Conservation (phyloP, 2,113 vertebrate species). For the Phylloscopus whistleri region DNA sequence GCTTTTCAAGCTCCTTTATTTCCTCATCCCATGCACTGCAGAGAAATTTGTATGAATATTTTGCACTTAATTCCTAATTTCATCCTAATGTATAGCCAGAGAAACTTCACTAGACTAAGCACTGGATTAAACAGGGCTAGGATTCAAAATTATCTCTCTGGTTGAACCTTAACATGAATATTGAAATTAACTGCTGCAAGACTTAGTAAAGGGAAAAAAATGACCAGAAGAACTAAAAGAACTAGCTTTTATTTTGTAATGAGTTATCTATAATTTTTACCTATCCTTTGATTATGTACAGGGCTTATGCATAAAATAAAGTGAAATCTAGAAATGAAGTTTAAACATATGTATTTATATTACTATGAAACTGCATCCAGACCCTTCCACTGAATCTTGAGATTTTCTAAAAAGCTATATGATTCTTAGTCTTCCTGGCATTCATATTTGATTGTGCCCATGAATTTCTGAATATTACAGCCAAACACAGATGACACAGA, state of each 20-base stretch:
- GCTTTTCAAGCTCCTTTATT: slow-evolving; percentile 72
- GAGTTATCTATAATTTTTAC: neutral
- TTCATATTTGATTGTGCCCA: neutral
- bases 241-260: neutral
- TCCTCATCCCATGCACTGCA: slow-evolving; percentile 49
- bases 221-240: neutral
- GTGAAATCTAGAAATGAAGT: neutral
- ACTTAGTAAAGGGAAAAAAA: neutral
- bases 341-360: neutral
- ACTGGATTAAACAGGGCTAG: slow-evolving; percentile 33
- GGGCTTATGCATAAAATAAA: neutral
- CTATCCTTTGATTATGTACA: neutral
- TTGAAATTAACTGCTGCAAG: slow-evolving; percentile 42
- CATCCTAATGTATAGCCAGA: neutral
- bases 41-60: slow-evolving; percentile 64
- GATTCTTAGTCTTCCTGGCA: neutral
- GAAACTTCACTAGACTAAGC: slow-evolving; percentile 22
- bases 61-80: slow-evolving; percentile 43
- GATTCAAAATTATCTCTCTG: slow-evolving; percentile 34
- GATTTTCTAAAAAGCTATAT: neutral
- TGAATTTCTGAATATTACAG: neutral
- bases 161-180: slow-evolving; percentile 43
- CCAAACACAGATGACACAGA: neutral
- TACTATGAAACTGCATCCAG: neutral
- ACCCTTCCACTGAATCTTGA: neutral